Evolutionary conservation across 2,113 vertebrate species (phyloP), one percentile per base, ranked within the genome.

Genomic region (Chelonoidis abingdonii): DNA sequence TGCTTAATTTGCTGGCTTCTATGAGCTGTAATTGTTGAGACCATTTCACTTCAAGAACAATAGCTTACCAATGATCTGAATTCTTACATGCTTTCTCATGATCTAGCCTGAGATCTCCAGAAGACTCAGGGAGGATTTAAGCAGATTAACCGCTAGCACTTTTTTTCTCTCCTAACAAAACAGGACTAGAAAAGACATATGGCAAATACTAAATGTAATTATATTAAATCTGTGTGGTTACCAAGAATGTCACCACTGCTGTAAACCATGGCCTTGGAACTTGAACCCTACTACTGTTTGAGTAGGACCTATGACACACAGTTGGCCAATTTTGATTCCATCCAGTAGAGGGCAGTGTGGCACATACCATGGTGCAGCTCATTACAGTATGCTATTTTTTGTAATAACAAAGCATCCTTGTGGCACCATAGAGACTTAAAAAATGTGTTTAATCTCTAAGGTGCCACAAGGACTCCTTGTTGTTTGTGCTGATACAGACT

Each of bases 11-110:
- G 84, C 79, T 5, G 4, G 19, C 62, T 89, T 86, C 35, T 93
- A 44, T 90, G 84, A 92, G 19, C 85, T 92, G 5, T 89, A 92
- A 95, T 92, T 94, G 72, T 56, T 91, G 76, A 90, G 75, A 86
- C 13, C 65, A 12, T 85, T 96, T 94, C 44, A 52, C 53, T 88
- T 94, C n/a, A 94, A 90, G 75, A 96, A 65, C 13, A 87, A 85
- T 93, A 89, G 78, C 47, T 92, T 92, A 69, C 87, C 41, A 72
- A 84, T 92, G 76, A 87, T 95, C 86, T 89, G 72, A 87, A 79
- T 80, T 95, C 35, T 75, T 65, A 81, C 57, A 65, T 50, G 31
- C 8, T 38, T 50, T 94, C 81, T 91, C 59, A 89, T 75, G 88
- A 38, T 44, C 94, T 35, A 47, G 31, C 65, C 19, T 69, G 35